Evolutionary conservation across 1,140 invertebrate genomes (phyloP).

Genomic region (Triops longicaudatus): DNA sequence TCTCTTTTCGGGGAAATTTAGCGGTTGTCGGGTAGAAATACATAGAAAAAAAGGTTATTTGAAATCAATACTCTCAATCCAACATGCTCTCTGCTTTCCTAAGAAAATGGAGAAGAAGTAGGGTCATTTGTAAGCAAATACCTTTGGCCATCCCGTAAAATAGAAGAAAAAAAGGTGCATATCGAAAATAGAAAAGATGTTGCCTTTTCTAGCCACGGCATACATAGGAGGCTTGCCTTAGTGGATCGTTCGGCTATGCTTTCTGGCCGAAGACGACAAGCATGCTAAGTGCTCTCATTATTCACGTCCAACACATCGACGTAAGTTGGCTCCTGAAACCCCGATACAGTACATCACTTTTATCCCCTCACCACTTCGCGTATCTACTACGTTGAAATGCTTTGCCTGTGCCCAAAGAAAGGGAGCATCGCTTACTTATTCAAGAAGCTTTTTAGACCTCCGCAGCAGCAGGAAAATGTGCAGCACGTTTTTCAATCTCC

Average conservation of each 20-base stretch:
- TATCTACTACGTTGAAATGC: neutral
- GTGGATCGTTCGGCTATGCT: neutral
- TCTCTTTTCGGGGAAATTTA: neutral
- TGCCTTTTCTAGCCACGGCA: neutral
- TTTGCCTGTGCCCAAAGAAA: neutral
- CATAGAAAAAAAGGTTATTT: neutral
- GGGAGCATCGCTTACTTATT: slow-evolving; percentile 11
- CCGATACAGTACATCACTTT: slow-evolving; percentile 11
- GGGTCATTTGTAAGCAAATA: slow-evolving; percentile 11
- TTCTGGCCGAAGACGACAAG: neutral
- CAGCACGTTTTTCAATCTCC: slow-evolving; percentile 5
- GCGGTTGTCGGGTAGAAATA: neutral
- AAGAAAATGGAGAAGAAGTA: neutral
- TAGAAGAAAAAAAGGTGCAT: neutral
- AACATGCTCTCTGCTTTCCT: neutral
- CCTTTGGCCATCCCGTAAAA: neutral
- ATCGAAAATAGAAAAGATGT: neutral
- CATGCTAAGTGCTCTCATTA: slow-evolving; percentile 12
- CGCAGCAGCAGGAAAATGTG: neutral
- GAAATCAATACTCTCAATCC: neutral
- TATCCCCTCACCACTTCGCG: neutral
- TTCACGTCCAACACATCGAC: slow-evolving; percentile 7
- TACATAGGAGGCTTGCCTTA: neutral
- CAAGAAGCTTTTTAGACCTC: slow-evolving; percentile 11
- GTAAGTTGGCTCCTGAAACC: slow-evolving; percentile 1